Evolutionary conservation across 2,113 vertebrate species (phyloP).

Genomic region (Nematolebias whitei): DNA sequence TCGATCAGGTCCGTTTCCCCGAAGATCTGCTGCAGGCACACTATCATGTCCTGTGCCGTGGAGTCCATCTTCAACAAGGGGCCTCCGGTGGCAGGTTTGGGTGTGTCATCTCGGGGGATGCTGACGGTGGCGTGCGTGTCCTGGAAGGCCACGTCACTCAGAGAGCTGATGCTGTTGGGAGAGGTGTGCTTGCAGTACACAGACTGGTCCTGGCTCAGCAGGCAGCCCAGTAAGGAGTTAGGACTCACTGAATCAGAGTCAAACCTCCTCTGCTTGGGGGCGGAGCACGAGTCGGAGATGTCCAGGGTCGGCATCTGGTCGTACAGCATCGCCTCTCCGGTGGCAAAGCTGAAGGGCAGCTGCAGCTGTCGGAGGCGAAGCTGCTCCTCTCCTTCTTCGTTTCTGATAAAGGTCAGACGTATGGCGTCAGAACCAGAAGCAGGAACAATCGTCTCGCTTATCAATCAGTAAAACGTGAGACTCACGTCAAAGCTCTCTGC

Average conservation of each 20-base stretch:
- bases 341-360: conserved; percentile 82
- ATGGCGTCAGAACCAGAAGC: neutral
- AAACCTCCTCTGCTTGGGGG: conserved; percentile 43
- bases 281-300: conserved; percentile 30
- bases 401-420: conserved; percentile 56
- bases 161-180: conserved; percentile 47
- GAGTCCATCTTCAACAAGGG: conserved; percentile 37
- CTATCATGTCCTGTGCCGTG: conserved; percentile 62
- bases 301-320: conserved; percentile 56
- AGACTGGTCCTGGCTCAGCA: conserved; percentile 78
- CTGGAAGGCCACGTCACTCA: conserved; percentile 69
- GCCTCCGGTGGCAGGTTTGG: neutral
- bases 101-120: conserved; percentile 32
- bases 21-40: conserved; percentile 72
- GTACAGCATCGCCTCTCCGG: conserved; percentile 81
- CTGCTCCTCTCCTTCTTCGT: conserved; percentile 86
- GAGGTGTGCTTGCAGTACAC: conserved; percentile 67
- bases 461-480: neutral
- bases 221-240: conserved; percentile 76
- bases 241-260: conserved; percentile 46
- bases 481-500: conserved; percentile 82
- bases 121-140: conserved; percentile 73
- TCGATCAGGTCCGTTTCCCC: conserved; percentile 27
- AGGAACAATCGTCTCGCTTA: too few relatives aligned
- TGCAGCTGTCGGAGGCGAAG: conserved; percentile 77